Percentiles rank a stretch among this genome's conserved stretches.
Evolutionary conservation across 2,888 invertebrate genomes (phyloP).

Genomic region (Camponotus fellah): DNA sequence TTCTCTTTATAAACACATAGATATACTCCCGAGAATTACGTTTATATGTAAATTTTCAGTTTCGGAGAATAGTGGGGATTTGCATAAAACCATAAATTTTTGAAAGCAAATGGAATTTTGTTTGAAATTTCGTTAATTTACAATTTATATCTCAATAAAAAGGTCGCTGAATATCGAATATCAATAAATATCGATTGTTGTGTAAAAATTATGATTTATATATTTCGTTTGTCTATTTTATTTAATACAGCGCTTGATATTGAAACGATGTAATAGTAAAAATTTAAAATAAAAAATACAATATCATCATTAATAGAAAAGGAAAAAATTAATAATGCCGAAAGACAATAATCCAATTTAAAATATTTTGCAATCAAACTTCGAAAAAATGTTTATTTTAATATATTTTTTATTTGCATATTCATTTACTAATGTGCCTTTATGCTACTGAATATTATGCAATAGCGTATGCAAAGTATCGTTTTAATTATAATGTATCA

Average conservation of each 20-base stretch:
- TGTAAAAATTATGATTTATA: background rate
- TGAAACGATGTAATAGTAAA: background rate
- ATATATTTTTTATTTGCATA: too few relatives aligned
- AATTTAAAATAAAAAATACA: background rate
- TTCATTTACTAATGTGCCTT: too few relatives aligned
- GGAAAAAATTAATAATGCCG: background rate
- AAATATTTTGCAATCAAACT: too few relatives aligned
- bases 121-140: constrained; percentile 65
- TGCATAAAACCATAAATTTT: constrained; percentile 67
- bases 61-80: constrained; percentile 64
- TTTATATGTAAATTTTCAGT: constrained; percentile 68
- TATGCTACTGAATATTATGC: too few relatives aligned
- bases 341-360: background rate
- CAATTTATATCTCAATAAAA: constrained; percentile 31
- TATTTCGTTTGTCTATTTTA: background rate
- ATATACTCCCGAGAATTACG: constrained; percentile 67
- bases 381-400: too few relatives aligned
- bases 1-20: constrained; percentile 33
- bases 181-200: background rate
- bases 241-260: background rate
- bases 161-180: background rate
- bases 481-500: too few relatives aligned
- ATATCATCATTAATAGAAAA: background rate
- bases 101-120: constrained; percentile 50
- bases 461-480: too few relatives aligned